Base-by-base conservation (phyloP, 1,140 invertebrate genomes). In the Ceratoteleas bidentatus region DNA sequence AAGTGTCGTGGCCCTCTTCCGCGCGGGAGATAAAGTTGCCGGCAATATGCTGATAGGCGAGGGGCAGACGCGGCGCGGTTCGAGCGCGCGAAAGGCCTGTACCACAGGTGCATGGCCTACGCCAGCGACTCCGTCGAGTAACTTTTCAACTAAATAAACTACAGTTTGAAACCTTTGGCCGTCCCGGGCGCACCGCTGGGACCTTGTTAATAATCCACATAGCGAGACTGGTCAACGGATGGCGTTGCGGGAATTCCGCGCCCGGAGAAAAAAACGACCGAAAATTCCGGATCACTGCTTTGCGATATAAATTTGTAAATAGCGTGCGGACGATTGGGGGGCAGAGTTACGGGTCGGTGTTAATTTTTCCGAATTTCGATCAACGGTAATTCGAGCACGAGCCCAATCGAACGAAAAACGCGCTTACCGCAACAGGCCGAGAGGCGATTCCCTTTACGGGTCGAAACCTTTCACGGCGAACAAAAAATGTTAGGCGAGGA, bases 121-220 rank as follows among this genome's bases (percentile, higher is more conserved):
- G 58, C 61, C 53, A 64, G 72, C 52, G 72, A 76, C 64, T 84
- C 56, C 47, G 64, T 40, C 68, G 45, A 65, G 49, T 82, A 88
- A 88, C 82, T 87, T 87, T 83, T 79, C 77, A 81, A 82, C 82
- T 87, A 87, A 88, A 88, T 86, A 87, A 88, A 88, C 81, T 85
- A 77, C 77, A 77, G 78, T 84, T 85, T 84, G 75, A 87, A 84
- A 84, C 64, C 57, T 84, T 84, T 53, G 64, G 66, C 75, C 65
- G 61, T 68, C 69, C 70, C 45, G 54, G 50, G 57, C 72, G 52
- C 81, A 75, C 79, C 75, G 49, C 49, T 80, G 68, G 78, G 62
- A 77, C 62, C 84, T 81, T 69, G 84, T 83, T 84, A 86, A 88
- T 88, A 87, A 87, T 87, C 78, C 77, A 85, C 75, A 77, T 11